These are phyloP conservation scores for Natrix natrix DNA, from an alignment of 2,797 vertebrate genomes.

Conservation along the genomic window DNA sequence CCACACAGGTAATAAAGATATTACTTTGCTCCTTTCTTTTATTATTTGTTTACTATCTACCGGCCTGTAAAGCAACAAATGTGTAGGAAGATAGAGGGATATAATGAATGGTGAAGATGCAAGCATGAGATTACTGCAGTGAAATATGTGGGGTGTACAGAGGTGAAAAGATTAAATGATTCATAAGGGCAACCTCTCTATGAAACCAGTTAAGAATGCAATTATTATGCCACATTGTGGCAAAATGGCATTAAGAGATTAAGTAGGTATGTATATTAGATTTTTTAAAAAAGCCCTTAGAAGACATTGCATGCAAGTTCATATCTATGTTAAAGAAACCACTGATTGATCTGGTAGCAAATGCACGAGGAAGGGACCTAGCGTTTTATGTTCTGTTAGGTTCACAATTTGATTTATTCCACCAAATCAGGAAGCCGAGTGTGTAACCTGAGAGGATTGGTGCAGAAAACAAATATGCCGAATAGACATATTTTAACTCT, in stretches of 20 bases:
- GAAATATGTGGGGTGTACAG: not conserved
- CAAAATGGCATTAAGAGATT: not conserved
- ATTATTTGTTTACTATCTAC: not conserved
- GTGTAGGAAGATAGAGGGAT: not conserved
- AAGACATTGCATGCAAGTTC: not conserved
- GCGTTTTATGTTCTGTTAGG: not conserved
- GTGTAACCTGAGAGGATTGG: not conserved
- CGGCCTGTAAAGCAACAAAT: not conserved
- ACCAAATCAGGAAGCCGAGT: not conserved
- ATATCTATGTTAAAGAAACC: not conserved
- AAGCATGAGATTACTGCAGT: not conserved
- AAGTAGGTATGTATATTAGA: not conserved
- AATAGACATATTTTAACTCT: not conserved
- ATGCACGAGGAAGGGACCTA: not conserved
- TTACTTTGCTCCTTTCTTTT: not conserved
- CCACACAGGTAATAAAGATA: slow-evolving; percentile 83
- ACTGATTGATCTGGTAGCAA: not conserved
- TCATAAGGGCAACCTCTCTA: not conserved
- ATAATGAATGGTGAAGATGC: not conserved
- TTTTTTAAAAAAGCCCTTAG: not conserved
- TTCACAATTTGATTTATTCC: not conserved
- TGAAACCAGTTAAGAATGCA: not conserved
- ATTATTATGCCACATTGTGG: not conserved
- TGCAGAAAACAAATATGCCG: not conserved
- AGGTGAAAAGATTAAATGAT: not conserved